A percentile compares a stretch with the other conserved stretches of the same genome.
phyloP scores from a whole-genome alignment of 2,888 invertebrate species.

The Rhamnusium bicolor region DNA sequence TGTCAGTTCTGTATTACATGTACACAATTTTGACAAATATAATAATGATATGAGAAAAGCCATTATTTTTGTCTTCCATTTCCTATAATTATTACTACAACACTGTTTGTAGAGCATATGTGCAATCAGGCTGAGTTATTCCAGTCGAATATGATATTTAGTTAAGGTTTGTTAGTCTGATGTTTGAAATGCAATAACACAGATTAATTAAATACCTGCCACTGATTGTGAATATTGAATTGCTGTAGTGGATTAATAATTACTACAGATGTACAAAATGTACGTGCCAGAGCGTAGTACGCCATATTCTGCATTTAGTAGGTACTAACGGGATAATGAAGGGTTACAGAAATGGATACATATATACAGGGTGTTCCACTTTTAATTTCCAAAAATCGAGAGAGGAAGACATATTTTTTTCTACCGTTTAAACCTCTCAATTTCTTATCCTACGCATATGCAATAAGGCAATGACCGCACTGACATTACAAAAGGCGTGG shows the following conservation, averaged over 20 bases:
- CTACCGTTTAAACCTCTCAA: too few species aligned
- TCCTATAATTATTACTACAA: neutral
- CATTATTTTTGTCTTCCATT: neutral
- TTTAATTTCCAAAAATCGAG: too few species aligned
- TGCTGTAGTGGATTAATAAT: neutral
- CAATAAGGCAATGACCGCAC: too few species aligned
- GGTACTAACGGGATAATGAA: neutral
- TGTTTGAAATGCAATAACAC: conserved; percentile 44
- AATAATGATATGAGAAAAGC: neutral
- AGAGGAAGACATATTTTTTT: too few species aligned
- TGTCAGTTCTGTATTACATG: too few species aligned
- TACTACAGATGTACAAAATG: neutral
- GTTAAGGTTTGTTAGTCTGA: conserved; percentile 45
- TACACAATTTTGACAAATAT: neutral
- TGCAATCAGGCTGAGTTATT: conserved; percentile 40
- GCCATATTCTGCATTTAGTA: neutral
- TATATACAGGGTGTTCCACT: too few species aligned
- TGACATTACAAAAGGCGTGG: too few species aligned
- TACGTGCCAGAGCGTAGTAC: neutral
- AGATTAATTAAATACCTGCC: conserved; percentile 40
- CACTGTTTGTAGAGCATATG: conserved; percentile 20
- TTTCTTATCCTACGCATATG: too few species aligned
- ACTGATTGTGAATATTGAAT: conserved; percentile 35
- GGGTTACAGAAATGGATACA: too few species aligned
- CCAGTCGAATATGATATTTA: conserved; percentile 52